Evolutionary conservation across 2,888 invertebrate species (phyloP), one percentile per base, ranked within the genome.

Genomic region (Phalera bucephala): DNA sequence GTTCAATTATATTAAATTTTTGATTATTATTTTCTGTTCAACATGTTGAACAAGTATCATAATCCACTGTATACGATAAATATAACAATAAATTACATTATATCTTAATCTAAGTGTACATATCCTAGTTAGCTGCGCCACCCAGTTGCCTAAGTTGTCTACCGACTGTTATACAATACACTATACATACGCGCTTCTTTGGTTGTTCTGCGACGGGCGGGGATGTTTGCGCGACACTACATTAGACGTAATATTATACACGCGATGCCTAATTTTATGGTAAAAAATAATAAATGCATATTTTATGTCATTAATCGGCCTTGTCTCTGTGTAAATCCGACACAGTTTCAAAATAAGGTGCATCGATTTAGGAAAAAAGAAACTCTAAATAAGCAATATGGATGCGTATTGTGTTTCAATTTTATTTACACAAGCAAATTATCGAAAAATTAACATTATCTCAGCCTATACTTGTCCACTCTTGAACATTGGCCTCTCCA

Each of bases 151-250:
- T 70, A 68, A 58, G 36, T 48, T 46, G 41, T 34, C 66, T 71
- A 72, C 47, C 46, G 34, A 44, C 52, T 43, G 49, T 57, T 53
- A 59, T 51, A 53, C 51, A 59, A 52, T 61, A 70, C 46, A 61
- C 54, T 68, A 68, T 64, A 71, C 57, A 64, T 45, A 65, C 61
- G 46, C 65, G 60, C 47, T 45, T 77, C 80, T 80, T 80, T 80
- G 80, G 80, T 80, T 65, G 66, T 57, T 58, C 39, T 40, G 45
- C 33, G 35, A 34, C 49, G 56, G 61, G 62, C 64, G 53, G 62
- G 66, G 63, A 49, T 60, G 73, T 72, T 72, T 77, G 76, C 72
- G 71, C 73, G 61, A 23, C 11, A 11, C 10, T n/a, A 21, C 9
- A 3, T 21, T n/a, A 21, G 9, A 21, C 8, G 9, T 21, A 21